These are phyloP conservation scores for Encarsia formosa DNA, from an alignment of 2,888 invertebrate genomes.

Conservation along the genomic window DNA sequence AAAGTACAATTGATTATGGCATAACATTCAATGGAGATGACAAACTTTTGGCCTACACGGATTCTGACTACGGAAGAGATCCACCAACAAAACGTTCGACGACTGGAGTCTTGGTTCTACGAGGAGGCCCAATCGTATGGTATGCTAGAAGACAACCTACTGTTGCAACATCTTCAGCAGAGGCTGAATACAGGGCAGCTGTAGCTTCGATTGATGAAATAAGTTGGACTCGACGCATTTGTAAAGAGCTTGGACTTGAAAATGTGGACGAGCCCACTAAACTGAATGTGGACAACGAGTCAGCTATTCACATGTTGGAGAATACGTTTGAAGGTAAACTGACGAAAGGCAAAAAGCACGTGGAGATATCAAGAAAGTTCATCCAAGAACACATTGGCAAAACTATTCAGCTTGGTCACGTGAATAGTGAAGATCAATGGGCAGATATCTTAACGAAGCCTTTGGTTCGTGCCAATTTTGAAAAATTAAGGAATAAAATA, in stretches of 20 bases:
- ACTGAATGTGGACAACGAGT: conserved; percentile 34
- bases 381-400: conserved; percentile 35
- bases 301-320: conserved; percentile 36
- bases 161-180: conserved; percentile 33
- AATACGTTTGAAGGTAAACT: conserved; percentile 35
- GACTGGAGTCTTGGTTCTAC: conserved; percentile 9
- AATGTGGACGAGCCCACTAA: conserved; percentile 29
- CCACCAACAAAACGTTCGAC: conserved; percentile 2
- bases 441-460: conserved; percentile 36
- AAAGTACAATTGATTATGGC: conserved; percentile 26
- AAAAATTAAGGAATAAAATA: conserved; percentile 26
- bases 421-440: conserved; percentile 32
- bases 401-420: conserved; percentile 32
- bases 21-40: conserved; percentile 30
- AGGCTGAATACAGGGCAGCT: conserved; percentile 38
- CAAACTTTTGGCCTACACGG: conserved; percentile 23
- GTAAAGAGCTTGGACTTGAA: conserved; percentile 28
- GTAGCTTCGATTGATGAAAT: conserved; percentile 36
- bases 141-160: conserved; percentile 29
- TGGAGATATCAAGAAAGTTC: conserved; percentile 31
- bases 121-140: conserved; percentile 37
- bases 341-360: conserved; percentile 36
- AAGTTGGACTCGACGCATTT: conserved; percentile 35
- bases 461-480: conserved; percentile 24
- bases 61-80: conserved; percentile 29